Evolutionary conservation across 2,113 vertebrate genomes (phyloP), one percentile per base, ranked within the genome.

Genomic region (Perca fluviatilis): DNA sequence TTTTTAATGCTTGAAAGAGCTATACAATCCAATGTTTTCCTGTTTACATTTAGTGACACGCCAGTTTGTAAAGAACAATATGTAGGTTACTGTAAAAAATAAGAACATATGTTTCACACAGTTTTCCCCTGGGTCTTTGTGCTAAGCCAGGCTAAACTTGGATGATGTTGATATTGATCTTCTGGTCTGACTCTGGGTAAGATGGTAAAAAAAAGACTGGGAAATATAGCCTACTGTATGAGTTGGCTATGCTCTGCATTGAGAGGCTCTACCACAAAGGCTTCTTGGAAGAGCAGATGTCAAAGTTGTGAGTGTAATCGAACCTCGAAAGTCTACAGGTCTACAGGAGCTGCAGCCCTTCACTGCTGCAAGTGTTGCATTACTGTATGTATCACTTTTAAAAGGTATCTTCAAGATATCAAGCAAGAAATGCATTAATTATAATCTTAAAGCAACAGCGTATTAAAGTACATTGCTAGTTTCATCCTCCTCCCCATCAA

Each of bases 111-210:
- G 1, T 86, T 33, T 69, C 15, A 62, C 36, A 19, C 19, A 33
- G 3, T 30, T 51, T 36, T 5, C 36, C 49, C 71, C 15, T 33
- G 16, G 1, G 2, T 73, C 49, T 58, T 46, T 57, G 50, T 27
- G 68, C 46, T 30, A 72, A 76, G 60, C 43, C 46, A n/a, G 25
- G 57, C 30, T 74, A 67, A 64, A 74, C 60, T 10, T 49, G 33
- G 50, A 68, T 53, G 56, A 77, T 77, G 57, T 49, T 21, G 10
- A 51, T 58, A 64, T 69, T 40, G 27, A 64, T 58, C 43, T 19
- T 46, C 25, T 67, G 14, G 21, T 87, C 49, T 49, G 74, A 70
- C 47, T 57, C 14, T 3, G 50, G 66, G 5, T 63, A 12, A 49
- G 43, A 65, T 56, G 18, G 60, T 57, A 63, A 46, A 77, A 46